Evolutionary conservation across 2,797 vertebrate genomes (phyloP), one percentile per base, ranked within the genome.

Genomic region (Aotus griseimembra): DNA sequence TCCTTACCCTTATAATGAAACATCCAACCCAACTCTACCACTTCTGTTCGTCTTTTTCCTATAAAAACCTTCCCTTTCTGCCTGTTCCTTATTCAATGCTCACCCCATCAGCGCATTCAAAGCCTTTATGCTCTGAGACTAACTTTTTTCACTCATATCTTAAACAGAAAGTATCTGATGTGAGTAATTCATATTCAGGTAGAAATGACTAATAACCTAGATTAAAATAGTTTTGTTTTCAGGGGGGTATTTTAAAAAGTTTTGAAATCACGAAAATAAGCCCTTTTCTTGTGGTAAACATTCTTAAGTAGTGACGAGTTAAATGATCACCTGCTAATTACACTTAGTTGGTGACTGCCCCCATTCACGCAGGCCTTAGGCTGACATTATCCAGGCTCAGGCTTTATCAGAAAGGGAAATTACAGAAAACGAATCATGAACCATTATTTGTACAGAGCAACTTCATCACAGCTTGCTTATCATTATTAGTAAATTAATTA

Each of bases 201-300:
- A 91, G 52, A 96, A 93, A 89, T 86, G 83, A 98, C 57, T 96
- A 97, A 95, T 72, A 90, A 4, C 33, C 33, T 88, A 86, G 58
- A 91, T 73, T 81, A 80, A 82, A 97, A 94, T 55, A 52, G 52
- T 61, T 85, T 94, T 95, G 52, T 97, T 90, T 33, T 86, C 19
- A 24, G 9, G 12, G 30, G 50, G 36, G 28, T 50, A 84, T 97
- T 96, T 86, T 87, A 92, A 96, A 94, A 85, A 72, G 57, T 15
- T 50, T 55, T 55, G 41, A 96, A 96, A 85, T 96, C 24, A 89
- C 28, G 33, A n/a, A 95, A 88, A 94, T 95, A 50, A 97, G 48
- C n/a, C n/a, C 6, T 91, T 61, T 79, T 92, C 61, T 90, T 93
- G 52, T 90, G 72, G 15, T 96, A 58, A 93, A 57, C 91, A 87